These are phyloP conservation scores for Reticulitermes lucifugus DNA, from an alignment of 2,888 invertebrate genomes.

Conservation along the genomic window DNA sequence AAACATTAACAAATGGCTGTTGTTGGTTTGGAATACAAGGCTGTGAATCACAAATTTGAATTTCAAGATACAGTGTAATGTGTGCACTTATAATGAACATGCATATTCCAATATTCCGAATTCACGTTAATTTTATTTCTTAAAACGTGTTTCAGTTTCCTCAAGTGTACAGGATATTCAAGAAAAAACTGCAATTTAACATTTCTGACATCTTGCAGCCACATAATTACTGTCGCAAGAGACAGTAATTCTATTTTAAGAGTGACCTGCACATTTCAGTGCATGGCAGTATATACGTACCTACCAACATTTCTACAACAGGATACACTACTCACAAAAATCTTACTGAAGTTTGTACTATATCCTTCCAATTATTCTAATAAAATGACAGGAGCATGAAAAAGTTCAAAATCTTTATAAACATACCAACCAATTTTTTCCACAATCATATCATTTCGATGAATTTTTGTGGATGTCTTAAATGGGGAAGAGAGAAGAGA, in stretches of 20 bases:
- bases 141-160: too few species aligned
- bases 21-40: too few species aligned
- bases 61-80: too few species aligned
- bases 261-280: neutral
- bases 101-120: too few species aligned
- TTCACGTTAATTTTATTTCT: too few species aligned
- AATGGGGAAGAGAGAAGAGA: neutral
- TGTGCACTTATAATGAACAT: too few species aligned
- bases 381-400: neutral
- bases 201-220: too few species aligned
- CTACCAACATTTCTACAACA: neutral
- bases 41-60: too few species aligned
- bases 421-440: neutral
- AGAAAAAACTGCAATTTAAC: too few species aligned
- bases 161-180: too few species aligned
- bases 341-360: neutral
- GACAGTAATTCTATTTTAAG: neutral
- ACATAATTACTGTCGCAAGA: too few species aligned
- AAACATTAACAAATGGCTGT: too few species aligned
- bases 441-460: neutral
- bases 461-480: neutral
- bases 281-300: neutral
- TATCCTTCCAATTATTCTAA: neutral
- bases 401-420: neutral
- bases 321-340: neutral